Percentiles rank a stretch among this genome's conserved stretches.
phyloP scores from a whole-genome alignment of 2,888 invertebrate genomes.

The Griposia aprilina region DNA sequence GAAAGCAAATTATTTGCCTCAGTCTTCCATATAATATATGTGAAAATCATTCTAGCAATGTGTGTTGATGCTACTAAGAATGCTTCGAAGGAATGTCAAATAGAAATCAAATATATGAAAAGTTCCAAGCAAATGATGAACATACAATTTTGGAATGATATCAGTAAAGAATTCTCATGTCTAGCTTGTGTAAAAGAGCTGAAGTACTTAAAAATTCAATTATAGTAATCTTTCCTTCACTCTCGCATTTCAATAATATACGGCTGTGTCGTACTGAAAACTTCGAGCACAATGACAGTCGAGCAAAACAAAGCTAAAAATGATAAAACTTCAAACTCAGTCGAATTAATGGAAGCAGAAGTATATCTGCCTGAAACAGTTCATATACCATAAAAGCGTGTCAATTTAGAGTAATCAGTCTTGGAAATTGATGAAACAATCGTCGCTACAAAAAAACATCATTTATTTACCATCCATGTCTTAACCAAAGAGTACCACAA shows the following conservation, averaged over 20 bases:
- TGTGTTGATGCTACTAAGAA: constrained; percentile 72
- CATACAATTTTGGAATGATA: constrained; percentile 50
- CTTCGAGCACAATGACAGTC: constrained; percentile 24
- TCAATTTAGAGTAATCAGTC: constrained; percentile 90
- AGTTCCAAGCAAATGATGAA: constrained; percentile 42
- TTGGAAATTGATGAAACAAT: constrained; percentile 84
- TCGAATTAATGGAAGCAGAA: constrained; percentile 16
- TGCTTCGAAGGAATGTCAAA: constrained; percentile 84
- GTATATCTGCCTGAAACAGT: constrained; percentile 51
- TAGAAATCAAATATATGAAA: constrained; percentile 50
- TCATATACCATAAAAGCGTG: constrained; percentile 63
- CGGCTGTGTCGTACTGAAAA: background rate
- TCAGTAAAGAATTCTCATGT: constrained; percentile 25
- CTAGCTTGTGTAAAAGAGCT: constrained; percentile 28
- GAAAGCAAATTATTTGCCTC: constrained; percentile 81
- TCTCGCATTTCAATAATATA: constrained; percentile 27
- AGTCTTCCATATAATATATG: constrained; percentile 78
- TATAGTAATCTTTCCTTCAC: background rate
- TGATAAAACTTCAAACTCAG: constrained; percentile 39
- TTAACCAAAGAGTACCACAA: constrained; percentile 75
- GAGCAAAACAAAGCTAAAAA: constrained; percentile 39
- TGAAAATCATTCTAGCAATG: constrained; percentile 77
- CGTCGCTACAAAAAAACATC: constrained; percentile 71
- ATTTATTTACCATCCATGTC: constrained; percentile 66
- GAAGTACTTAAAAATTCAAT: constrained; percentile 5